These are phyloP conservation scores for Ramphastos sulfuratus DNA, from an alignment of 2,113 vertebrate species.

Conservation along the genomic window DNA sequence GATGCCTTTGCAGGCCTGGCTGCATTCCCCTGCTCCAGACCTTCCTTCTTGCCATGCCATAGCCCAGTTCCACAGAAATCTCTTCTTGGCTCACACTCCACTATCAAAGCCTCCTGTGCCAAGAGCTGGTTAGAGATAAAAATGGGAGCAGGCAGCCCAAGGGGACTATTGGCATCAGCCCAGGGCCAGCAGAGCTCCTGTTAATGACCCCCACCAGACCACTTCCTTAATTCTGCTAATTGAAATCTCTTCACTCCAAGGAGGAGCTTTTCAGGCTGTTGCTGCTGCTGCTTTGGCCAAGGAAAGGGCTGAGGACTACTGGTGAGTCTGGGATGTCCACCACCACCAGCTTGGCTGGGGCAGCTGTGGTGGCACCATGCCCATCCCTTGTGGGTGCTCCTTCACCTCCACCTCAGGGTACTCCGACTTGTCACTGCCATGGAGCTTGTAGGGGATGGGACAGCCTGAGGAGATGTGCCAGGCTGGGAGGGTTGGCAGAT, in stretches of 20 bases:
- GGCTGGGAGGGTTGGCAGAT: neutral
- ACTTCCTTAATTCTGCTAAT: neutral
- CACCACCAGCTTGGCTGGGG: fast-evolving
- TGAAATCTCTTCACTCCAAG: neutral
- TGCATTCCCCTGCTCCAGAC: fast-evolving
- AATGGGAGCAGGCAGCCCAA: neutral
- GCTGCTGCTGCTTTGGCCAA: neutral
- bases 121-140: neutral
- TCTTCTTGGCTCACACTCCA: neutral
- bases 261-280: neutral
- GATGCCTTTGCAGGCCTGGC: fast-evolving
- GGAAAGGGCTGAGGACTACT: neutral
- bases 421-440: neutral
- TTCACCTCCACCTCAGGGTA: fast-evolving
- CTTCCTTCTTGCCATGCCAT: neutral
- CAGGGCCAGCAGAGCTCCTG: neutral
- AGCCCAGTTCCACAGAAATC: neutral
- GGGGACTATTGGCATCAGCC: neutral
- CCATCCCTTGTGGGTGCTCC: fast-evolving
- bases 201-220: neutral
- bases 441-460: neutral
- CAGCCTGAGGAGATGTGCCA: fast-evolving
- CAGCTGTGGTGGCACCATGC: neutral
- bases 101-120: neutral
- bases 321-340: neutral